phyloP scores from a whole-genome alignment of 2,797 vertebrate species.

The Notamacropus eugenii region DNA sequence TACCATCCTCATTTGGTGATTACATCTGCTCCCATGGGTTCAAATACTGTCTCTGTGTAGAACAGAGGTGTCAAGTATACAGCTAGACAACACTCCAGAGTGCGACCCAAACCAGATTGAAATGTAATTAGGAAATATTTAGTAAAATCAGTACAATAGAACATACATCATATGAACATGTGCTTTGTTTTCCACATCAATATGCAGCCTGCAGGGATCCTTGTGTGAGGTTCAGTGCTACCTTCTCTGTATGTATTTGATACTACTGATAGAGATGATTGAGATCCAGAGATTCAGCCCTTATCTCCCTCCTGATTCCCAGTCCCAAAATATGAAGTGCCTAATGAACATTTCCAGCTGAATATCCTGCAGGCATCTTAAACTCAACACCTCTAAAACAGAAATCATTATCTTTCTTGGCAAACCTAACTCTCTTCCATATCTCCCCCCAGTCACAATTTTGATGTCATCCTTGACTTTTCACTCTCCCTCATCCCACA shows the following conservation, averaged over 20 bases:
- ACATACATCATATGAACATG: not conserved
- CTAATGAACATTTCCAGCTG: not conserved
- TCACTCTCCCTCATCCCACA: not conserved
- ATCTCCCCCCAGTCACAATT: not conserved
- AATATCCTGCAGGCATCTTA: not conserved
- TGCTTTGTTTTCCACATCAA: not conserved
- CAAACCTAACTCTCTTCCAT: not conserved
- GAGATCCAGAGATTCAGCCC: not conserved
- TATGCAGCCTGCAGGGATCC: not conserved
- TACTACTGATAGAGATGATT: not conserved
- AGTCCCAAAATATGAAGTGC: not conserved
- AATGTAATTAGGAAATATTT: not conserved
- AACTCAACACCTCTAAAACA: not conserved
- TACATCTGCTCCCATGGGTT: not conserved
- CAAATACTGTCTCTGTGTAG: not conserved
- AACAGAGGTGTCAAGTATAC: not conserved
- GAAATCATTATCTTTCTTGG: not conserved
- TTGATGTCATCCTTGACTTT: not conserved
- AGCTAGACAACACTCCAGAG: not conserved
- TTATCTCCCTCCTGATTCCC: not conserved
- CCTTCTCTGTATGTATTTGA: not conserved
- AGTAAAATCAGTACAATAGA: not conserved
- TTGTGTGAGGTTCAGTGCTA: not conserved
- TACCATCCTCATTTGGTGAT: not conserved
- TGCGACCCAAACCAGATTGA: not conserved